Percentiles rank a stretch among this genome's conserved stretches.
phyloP scores from a whole-genome alignment of 2,888 invertebrate genomes.

The Agriopis aurantiaria region DNA sequence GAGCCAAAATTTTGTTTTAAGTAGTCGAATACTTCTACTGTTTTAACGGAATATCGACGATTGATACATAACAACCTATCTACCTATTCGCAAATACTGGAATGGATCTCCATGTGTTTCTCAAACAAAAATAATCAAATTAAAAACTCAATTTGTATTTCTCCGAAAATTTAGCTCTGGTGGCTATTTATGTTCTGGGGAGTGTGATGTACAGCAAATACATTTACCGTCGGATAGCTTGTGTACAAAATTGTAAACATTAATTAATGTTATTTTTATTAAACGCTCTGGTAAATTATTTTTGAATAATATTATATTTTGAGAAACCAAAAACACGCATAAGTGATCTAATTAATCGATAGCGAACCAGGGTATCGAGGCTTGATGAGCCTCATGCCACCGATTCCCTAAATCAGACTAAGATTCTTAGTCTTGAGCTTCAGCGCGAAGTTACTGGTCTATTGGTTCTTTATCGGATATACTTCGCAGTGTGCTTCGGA shows the following conservation, averaged over 20 bases:
- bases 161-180: constrained; percentile 5
- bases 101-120: background rate
- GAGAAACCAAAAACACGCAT: too few species aligned
- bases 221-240: background rate
- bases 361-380: too few species aligned
- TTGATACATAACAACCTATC: background rate
- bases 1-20: background rate
- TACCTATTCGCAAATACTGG: constrained; percentile 7
- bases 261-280: background rate
- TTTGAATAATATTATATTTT: too few species aligned
- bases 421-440: too few species aligned
- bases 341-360: too few species aligned
- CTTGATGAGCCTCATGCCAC: too few species aligned
- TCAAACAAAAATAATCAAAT: constrained; percentile 8
- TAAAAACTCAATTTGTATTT: constrained; percentile 10
- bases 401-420: too few species aligned
- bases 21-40: background rate
- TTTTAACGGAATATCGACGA: background rate
- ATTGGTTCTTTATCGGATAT: too few species aligned
- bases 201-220: constrained; percentile 9
- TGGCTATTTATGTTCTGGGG: background rate
- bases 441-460: too few species aligned
- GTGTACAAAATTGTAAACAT: background rate
- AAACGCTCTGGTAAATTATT: too few species aligned
- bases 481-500: too few species aligned